These are phyloP conservation scores for Noctilio leporinus DNA, from an alignment of 2,113 vertebrate genomes.

Conservation along the genomic window DNA sequence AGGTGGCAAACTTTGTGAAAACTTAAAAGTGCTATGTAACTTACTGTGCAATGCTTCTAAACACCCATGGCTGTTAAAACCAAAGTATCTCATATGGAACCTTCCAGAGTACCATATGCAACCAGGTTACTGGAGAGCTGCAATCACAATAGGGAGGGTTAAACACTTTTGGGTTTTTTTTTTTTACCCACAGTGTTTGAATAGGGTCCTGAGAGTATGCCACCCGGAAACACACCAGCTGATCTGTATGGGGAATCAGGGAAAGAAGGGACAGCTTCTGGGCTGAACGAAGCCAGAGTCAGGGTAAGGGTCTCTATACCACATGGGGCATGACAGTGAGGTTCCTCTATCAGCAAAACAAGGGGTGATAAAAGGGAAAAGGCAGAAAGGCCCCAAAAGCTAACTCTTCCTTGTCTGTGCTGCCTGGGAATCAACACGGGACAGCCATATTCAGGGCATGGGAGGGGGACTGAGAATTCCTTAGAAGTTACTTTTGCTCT, in stretches of 20 bases:
- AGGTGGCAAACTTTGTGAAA: not conserved
- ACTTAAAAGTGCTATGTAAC: not conserved
- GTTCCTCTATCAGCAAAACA: not conserved
- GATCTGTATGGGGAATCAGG: rapidly evolving
- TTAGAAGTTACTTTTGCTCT: not conserved
- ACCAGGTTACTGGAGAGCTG: not conserved
- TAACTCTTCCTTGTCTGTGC: not conserved
- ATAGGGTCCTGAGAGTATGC: not conserved
- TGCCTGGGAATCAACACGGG: not conserved
- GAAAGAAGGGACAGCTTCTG: not conserved
- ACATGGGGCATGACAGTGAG: not conserved
- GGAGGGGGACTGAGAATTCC: not conserved
- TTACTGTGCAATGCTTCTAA: not conserved
- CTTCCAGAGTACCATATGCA: not conserved
- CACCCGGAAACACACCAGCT: rapidly evolving
- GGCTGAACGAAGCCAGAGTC: not conserved
- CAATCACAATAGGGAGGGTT: not conserved
- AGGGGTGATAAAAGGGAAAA: not conserved
- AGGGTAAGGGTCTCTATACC: not conserved
- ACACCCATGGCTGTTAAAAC: not conserved
- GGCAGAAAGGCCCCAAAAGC: not conserved
- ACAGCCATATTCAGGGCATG: not conserved
- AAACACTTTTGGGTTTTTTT: not conserved
- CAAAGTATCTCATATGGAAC: not conserved
- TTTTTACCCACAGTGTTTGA: no score